A percentile compares a stretch with the other conserved stretches of the same genome.
phyloP scores from a whole-genome alignment of 2,797 vertebrate species.

The Lophotriccus pileatus region DNA sequence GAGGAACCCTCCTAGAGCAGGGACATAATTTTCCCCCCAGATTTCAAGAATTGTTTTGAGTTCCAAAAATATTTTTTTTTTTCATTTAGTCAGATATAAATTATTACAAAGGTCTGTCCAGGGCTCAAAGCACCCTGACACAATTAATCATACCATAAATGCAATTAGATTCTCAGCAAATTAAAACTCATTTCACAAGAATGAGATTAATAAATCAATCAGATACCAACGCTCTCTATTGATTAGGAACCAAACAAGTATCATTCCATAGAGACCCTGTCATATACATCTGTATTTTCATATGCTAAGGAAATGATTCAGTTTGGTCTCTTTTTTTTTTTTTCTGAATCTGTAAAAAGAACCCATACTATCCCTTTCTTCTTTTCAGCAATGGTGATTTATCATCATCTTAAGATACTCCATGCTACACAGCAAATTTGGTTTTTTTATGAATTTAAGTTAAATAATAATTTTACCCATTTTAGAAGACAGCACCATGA shows the following conservation, averaged over 20 bases:
- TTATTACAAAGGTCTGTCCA: not conserved
- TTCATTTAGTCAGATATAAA: not conserved
- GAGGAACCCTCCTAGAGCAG: not conserved
- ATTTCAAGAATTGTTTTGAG: not conserved
- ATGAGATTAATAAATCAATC: slow-evolving; percentile 12
- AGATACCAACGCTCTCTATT: not conserved
- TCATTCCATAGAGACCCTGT: not conserved
- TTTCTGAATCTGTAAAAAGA: not conserved
- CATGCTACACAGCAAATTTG: not conserved
- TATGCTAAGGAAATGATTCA: not conserved
- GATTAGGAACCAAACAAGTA: not conserved
- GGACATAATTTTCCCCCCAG: not conserved
- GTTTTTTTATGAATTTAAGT: not conserved
- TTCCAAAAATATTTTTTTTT: not conserved
- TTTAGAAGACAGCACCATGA: not conserved
- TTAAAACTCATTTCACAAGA: slow-evolving; percentile 6
- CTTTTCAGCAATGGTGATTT: not conserved
- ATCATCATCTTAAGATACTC: not conserved
- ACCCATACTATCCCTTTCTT: not conserved
- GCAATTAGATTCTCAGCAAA: slow-evolving; percentile 13
- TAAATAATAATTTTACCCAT: not conserved
- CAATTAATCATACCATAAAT: slow-evolving; percentile 34
- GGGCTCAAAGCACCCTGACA: not conserved
- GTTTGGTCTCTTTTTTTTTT: not conserved
- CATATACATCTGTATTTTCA: not conserved